Conservation (phyloP, 2,888 invertebrate genomes). For the Escarpia spicata region DNA sequence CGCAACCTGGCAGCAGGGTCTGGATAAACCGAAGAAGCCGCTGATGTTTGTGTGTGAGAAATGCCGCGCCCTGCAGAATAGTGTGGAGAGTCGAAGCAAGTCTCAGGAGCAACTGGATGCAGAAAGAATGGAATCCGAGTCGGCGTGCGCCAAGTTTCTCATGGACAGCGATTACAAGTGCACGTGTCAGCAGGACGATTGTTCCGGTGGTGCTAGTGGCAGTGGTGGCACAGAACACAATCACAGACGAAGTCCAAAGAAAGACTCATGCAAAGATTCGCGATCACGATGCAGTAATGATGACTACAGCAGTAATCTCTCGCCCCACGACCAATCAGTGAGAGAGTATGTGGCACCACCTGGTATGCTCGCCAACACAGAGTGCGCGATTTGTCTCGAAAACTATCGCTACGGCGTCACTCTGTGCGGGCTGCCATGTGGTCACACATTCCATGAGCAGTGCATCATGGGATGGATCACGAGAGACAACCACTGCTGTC, state of each 20-base stretch:
- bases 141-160: slow-evolving; percentile 46
- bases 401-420: slow-evolving; percentile 60
- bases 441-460: slow-evolving; percentile 69
- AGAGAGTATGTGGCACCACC: slow-evolving; percentile 45
- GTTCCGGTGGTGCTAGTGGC: background rate
- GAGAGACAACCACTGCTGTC: slow-evolving; percentile 69
- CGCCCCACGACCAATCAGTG: background rate
- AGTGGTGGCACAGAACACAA: background rate
- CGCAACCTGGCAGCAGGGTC: slow-evolving; percentile 24
- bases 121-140: slow-evolving; percentile 39
- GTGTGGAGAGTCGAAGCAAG: slow-evolving; percentile 20
- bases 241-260: slow-evolving; percentile 18
- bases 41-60: slow-evolving; percentile 44
- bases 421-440: slow-evolving; percentile 69
- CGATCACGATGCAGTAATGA: background rate
- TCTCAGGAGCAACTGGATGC: slow-evolving; percentile 33
- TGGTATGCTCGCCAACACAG: slow-evolving; percentile 62
- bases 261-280: background rate
- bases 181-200: slow-evolving; percentile 34
- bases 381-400: slow-evolving; percentile 70
- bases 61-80: slow-evolving; percentile 41
- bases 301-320: background rate
- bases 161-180: slow-evolving; percentile 53
- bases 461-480: slow-evolving; percentile 69
- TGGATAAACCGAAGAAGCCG: slow-evolving; percentile 25